Conservation (phyloP, 2,113 vertebrate species). For the Dasypus novemcinctus region DNA sequence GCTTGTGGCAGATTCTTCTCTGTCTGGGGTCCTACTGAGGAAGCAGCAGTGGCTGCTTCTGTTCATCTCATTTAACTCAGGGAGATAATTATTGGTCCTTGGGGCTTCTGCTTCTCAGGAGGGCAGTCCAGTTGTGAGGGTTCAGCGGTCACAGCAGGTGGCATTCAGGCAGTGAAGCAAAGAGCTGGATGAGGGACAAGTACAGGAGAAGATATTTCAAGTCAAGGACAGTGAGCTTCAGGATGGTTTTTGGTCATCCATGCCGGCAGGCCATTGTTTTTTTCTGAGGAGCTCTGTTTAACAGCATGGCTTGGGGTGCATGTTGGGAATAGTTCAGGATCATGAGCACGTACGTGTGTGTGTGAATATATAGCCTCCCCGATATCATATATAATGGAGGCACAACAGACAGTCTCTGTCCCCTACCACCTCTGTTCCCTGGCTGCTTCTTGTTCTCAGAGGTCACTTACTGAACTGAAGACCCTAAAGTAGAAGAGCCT, state of each 20-base stretch:
- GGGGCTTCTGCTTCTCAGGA: conserved; percentile 33
- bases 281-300: not conserved
- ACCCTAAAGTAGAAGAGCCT: not conserved
- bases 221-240: no score
- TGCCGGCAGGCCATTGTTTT: fast-evolving
- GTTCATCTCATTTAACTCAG: conserved; percentile 54
- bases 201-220: not conserved
- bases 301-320: not conserved
- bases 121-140: conserved; percentile 58
- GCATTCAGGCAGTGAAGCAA: not conserved
- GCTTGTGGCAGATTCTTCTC: conserved; percentile 14
- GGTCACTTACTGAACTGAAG: not conserved
- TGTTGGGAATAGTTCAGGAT: not conserved
- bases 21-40: not conserved
- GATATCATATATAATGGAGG: not conserved
- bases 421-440: not conserved
- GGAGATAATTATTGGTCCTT: conserved; percentile 55
- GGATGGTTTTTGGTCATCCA: not conserved
- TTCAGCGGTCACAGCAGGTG: conserved; percentile 37
- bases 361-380: not conserved
- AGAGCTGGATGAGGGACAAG: not conserved
- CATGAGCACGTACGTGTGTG: not conserved
- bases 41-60: not conserved
- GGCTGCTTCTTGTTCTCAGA: not conserved
- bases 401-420: not conserved